Percentiles rank a stretch among this genome's conserved stretches.
phyloP scores from a whole-genome alignment of 2,888 invertebrate species.

The Tiphia femorata region DNA sequence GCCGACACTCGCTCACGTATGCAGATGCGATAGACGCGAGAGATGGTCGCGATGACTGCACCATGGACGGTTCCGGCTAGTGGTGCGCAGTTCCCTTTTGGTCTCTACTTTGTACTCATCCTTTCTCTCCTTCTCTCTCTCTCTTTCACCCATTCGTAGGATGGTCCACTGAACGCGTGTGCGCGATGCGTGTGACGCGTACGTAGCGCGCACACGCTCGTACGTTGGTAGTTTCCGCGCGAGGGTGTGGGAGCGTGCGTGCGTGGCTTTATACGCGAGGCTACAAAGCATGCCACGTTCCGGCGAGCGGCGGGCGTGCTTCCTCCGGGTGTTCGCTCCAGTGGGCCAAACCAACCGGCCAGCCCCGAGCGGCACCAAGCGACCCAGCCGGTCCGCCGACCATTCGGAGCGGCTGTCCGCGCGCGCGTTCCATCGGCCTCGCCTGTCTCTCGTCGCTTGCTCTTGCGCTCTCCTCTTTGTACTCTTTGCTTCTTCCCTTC shows the following conservation, averaged over 20 bases:
- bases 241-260: constrained; percentile 19
- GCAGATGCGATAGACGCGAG: constrained; percentile 61
- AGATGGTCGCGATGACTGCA: constrained; percentile 65
- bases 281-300: constrained; percentile 68
- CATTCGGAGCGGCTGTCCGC: too few species aligned
- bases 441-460: constrained; percentile 47
- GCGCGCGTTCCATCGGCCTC: too few species aligned
- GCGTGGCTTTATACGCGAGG: constrained; percentile 40
- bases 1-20: constrained; percentile 51
- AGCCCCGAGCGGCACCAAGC: constrained; percentile 41
- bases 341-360: constrained; percentile 65
- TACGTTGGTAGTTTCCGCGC: constrained; percentile 1
- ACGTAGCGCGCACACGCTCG: not conserved
- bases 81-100: constrained; percentile 67
- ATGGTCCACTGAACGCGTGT: constrained; percentile 27
- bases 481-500: constrained; percentile 24
- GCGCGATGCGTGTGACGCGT: constrained; percentile 4
- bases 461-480: constrained; percentile 37
- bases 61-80: constrained; percentile 67
- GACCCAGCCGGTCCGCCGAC: constrained; percentile 40
- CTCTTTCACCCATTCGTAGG: constrained; percentile 25
- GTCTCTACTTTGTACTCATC: constrained; percentile 44
- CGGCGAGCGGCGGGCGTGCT: constrained; percentile 68
- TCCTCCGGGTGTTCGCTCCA: constrained; percentile 69
- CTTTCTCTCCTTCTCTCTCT: constrained; percentile 36